Evolutionary conservation across 2,888 invertebrate species (phyloP), one percentile per base, ranked within the genome.

Genomic region (Tyria jacobaeae): DNA sequence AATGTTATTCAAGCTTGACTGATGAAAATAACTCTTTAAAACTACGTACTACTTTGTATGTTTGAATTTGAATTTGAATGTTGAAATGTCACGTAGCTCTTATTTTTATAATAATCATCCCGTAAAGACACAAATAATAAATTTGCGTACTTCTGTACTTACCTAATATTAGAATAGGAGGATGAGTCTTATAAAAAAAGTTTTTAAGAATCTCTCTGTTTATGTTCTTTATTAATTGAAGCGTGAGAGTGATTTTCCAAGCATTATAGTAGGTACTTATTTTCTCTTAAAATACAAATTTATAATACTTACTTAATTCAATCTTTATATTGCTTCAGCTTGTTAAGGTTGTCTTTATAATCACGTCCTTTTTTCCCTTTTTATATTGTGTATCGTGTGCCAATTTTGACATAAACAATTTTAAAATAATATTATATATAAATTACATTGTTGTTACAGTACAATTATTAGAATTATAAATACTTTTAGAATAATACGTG

Each of bases 381-480:
- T 60, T 64, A 41, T 17, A 61, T 60, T 64, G 62, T 64, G 74
- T 73, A 60, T 57, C 47, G 57, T 59, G 86, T 87, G 86, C 83
- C 85, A 87, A 86, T 80, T 66, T 70, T 63, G 39, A 72, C 67
- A 70, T 65, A 55, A 69, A 70, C 62, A 60, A 72, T 55, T 49
- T 34, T 57, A 34, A 34, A 34, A n/a, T 54, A 35, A 21, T 21
- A 2, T 31, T 35, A n/a, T 31, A 54, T 62, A 67, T 61, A 54
- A 39, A 60, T 39, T 34, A 52, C 64, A 67, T 70, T 67, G 65
- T 76, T 75, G 74, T 64, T 70, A 78, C 81, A 84, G 82, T 86
- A 86, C 85, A 83, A 85, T 82, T 82, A 79, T 72, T 83, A 83
- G 78, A 83, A 83, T 80, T 78, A 76, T 74, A 79, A 79, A 82